These are phyloP conservation scores for Miopithecus talapoin DNA, from an alignment of 2,797 vertebrate genomes.

Conservation along the genomic window DNA sequence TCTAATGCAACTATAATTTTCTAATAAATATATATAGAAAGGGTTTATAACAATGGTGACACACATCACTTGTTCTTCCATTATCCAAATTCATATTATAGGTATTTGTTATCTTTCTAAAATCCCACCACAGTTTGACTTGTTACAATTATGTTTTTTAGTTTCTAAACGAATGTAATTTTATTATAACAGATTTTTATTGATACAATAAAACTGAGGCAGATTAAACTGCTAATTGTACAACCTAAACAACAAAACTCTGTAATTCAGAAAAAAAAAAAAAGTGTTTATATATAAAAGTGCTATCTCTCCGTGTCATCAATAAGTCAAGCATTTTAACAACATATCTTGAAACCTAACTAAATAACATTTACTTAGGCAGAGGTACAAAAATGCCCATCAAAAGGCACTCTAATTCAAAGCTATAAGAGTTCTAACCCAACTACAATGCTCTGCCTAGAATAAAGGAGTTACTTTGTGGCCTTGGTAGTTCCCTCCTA, in stretches of 20 bases:
- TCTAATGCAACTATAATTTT: slow-evolving; percentile 26
- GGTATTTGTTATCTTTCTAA: slow-evolving; percentile 12
- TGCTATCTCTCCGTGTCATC: neutral
- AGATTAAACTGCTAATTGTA: slow-evolving; percentile 43
- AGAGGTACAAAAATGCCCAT: neutral
- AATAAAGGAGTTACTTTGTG: neutral
- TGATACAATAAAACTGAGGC: slow-evolving; percentile 33
- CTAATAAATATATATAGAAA: slow-evolving; percentile 23
- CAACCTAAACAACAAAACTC: neutral
- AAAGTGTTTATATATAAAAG: neutral
- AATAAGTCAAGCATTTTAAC: slow-evolving; percentile 27
- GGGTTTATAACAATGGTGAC: neutral
- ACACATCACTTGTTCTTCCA: neutral
- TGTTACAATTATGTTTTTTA: slow-evolving; percentile 32
- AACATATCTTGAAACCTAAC: slow-evolving; percentile 35
- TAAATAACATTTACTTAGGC: neutral
- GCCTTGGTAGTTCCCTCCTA: neutral
- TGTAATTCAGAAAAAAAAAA: neutral
- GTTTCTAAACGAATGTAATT: slow-evolving; percentile 42
- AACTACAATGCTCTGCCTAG: neutral
- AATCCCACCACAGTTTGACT: slow-evolving; percentile 32
- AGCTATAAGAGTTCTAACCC: neutral
- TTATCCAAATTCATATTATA: slow-evolving; percentile 20
- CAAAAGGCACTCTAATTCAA: slow-evolving; percentile 19
- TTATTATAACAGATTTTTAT: slow-evolving; percentile 38